Percentiles rank a stretch among this genome's conserved stretches.
Evolutionary conservation across 2,113 vertebrate species (phyloP).

Genomic region (Nannospalax galili): DNA sequence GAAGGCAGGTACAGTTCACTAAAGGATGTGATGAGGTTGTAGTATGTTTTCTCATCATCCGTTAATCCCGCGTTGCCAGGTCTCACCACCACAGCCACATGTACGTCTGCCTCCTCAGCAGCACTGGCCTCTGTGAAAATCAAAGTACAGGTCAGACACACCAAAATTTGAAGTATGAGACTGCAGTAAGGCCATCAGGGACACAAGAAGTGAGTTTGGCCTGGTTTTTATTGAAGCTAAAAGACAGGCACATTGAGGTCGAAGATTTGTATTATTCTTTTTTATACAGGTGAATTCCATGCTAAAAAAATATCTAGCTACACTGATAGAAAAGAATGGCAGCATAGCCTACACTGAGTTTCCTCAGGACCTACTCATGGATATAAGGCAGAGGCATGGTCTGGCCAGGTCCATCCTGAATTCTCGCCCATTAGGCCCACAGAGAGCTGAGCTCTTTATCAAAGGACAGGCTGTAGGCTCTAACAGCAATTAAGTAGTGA

Average conservation of each 20-base stretch:
- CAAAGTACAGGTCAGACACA: not conserved
- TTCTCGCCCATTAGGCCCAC: not conserved
- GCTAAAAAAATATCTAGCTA: not conserved
- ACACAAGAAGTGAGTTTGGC: not conserved
- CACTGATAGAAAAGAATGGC: not conserved
- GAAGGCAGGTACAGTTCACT: conserved; percentile 89
- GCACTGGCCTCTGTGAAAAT: conserved; percentile 93
- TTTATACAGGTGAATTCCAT: not conserved
- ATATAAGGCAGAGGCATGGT: not conserved
- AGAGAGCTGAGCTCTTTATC: not conserved
- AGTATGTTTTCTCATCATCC: conserved; percentile 92
- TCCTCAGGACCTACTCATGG: not conserved
- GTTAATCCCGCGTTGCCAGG: conserved; percentile 96
- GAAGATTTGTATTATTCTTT: not conserved
- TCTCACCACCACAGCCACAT: conserved; percentile 93
- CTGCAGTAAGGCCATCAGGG: not conserved
- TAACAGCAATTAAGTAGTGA: not conserved
- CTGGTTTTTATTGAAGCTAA: not conserved
- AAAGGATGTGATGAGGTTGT: conserved; percentile 93
- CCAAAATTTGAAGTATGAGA: not conserved
- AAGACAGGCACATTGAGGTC: not conserved
- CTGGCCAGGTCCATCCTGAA: not conserved
- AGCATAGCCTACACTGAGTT: not conserved
- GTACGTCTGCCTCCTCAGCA: conserved; percentile 91
- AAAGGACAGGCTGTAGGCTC: not conserved